Evolutionary conservation across 2,888 invertebrate genomes (phyloP).

Genomic region (Dryomyza anilis): DNA sequence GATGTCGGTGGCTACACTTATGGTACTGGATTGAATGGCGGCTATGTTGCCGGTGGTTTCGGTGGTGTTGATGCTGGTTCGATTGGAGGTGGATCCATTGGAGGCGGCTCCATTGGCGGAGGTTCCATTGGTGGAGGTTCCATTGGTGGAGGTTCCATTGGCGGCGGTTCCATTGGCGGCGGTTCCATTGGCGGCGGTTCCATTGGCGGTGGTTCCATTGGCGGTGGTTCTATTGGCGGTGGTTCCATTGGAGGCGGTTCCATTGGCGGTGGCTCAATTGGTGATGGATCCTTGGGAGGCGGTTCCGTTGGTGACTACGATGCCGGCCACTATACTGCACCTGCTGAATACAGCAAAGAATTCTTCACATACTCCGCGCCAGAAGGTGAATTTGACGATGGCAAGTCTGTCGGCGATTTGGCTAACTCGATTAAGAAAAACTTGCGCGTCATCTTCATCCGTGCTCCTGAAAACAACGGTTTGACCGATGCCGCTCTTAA

Average conservation of each 20-base stretch:
- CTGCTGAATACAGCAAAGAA: slow-evolving; percentile 41
- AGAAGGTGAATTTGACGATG: slow-evolving; percentile 47
- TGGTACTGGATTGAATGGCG: slow-evolving; percentile 29
- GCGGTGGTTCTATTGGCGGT: slow-evolving; percentile 6
- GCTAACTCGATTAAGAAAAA: slow-evolving; percentile 40
- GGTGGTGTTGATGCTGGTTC: no score
- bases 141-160: no score
- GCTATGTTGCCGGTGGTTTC: slow-evolving; percentile 12
- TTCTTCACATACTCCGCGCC: slow-evolving; percentile 48
- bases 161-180: no score
- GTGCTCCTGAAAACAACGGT: slow-evolving; percentile 48
- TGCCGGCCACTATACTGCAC: slow-evolving; percentile 25
- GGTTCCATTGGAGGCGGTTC: slow-evolving; percentile 8
- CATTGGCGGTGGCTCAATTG: slow-evolving; percentile 11
- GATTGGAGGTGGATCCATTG: no score
- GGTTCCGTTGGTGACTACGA: background rate
- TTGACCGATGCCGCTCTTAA: slow-evolving; percentile 45
- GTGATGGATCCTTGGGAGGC: slow-evolving; percentile 18
- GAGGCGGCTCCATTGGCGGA: no score
- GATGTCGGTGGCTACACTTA: slow-evolving; percentile 45
- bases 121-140: no score
- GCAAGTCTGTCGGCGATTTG: slow-evolving; percentile 33
- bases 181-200: no score
- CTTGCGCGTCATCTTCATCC: slow-evolving; percentile 50
- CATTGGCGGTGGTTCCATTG: background rate